These are phyloP conservation scores for Aurelia aurita DNA, from an alignment of 30 jellyfish, hydroid and myxozoan species.

Conservation along the genomic window DNA sequence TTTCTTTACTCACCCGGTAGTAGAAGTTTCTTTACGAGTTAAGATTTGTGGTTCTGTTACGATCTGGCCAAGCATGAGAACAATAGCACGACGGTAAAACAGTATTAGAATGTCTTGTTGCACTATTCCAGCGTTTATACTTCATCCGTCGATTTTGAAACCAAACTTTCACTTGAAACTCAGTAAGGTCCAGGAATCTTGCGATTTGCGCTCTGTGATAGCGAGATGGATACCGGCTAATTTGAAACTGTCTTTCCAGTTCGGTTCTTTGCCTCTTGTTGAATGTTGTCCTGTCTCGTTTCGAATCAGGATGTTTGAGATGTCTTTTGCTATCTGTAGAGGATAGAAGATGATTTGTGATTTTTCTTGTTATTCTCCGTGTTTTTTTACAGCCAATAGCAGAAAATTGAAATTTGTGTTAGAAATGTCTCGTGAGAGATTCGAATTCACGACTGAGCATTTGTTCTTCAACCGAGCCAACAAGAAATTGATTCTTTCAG, in stretches of 20 bases:
- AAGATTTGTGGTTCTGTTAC: background rate
- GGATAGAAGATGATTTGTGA: no score
- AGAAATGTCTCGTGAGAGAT: no score
- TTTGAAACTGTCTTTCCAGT: constrained; percentile 71
- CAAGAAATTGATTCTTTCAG: no score
- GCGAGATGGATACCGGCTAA: constrained; percentile 70
- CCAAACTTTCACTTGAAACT: constrained; percentile 79
- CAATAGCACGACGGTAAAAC: constrained; percentile 24
- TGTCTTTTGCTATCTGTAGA: constrained; percentile 44
- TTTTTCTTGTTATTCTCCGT: no score
- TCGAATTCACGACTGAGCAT: no score
- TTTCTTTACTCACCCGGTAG: background rate
- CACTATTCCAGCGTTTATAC: constrained; percentile 66
- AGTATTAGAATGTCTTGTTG: background rate
- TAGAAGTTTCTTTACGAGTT: background rate
- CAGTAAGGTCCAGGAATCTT: constrained; percentile 51
- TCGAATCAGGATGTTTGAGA: constrained; percentile 17
- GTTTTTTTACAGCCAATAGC: no score
- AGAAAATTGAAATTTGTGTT: no score
- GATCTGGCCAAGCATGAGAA: constrained; percentile 13
- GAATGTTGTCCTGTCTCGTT: constrained; percentile 78
- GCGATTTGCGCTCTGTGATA: constrained; percentile 54
- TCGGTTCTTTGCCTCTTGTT: constrained; percentile 58
- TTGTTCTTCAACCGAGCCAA: no score
- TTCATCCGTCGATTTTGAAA: constrained; percentile 73